Conservation (phyloP, 2,888 invertebrate species). For the Abscondita cerata region DNA sequence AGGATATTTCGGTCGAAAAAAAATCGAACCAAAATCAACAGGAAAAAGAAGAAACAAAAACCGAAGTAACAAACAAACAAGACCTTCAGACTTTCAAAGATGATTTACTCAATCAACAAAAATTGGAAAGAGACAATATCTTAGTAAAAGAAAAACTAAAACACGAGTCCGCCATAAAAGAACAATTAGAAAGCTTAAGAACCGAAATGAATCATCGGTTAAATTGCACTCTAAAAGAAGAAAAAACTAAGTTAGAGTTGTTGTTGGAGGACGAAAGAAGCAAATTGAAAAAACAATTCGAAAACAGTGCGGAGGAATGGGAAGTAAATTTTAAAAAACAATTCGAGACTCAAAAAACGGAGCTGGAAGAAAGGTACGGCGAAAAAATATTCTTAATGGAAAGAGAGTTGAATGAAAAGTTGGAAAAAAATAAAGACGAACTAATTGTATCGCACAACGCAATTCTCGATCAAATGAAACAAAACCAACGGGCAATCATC, state of each 20-base stretch:
- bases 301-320: conserved; percentile 50
- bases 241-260: conserved; percentile 56
- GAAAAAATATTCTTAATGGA: conserved; percentile 62
- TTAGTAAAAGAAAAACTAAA: conserved; percentile 54
- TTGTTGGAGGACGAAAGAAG: conserved; percentile 59
- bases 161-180: conserved; percentile 52
- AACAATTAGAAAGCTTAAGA: conserved; percentile 60
- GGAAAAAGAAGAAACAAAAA: conserved; percentile 64
- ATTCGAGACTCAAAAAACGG: conserved; percentile 52
- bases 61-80: conserved; percentile 59
- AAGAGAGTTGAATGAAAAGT: conserved; percentile 60
- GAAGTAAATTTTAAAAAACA: conserved; percentile 52
- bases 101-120: conserved; percentile 55
- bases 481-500: conserved; percentile 66
- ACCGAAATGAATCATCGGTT: conserved; percentile 62
- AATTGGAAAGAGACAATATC: conserved; percentile 63
- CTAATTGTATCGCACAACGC: conserved; percentile 64
- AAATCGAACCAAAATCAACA: conserved; percentile 54
- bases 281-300: conserved; percentile 52
- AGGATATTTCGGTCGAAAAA: conserved; percentile 54
- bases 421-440: conserved; percentile 60
- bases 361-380: conserved; percentile 61
- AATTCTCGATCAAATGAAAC: conserved; percentile 62
- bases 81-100: conserved; percentile 56
- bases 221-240: conserved; percentile 48